Base-by-base conservation (phyloP, 2,888 invertebrate species). In the Podotricha telesiphe region DNA sequence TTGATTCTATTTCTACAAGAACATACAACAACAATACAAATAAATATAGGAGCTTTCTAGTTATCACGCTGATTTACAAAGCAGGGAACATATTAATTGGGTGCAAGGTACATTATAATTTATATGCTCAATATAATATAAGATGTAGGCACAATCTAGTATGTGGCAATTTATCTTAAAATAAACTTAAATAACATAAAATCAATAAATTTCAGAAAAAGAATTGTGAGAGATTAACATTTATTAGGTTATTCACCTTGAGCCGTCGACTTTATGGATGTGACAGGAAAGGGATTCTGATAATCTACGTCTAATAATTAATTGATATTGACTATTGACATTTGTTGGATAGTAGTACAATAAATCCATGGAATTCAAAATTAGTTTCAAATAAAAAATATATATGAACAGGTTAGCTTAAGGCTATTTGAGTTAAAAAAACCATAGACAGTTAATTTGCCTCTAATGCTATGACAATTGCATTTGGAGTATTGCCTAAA, bases 211-310 rank as follows among this genome's bases (percentile, higher is more conserved):
- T 15, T 11, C 10, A 50, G 5, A 0, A 42, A 15, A 20, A 58
- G 19, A 42, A 42, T 40, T 15, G 10, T 59, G n/a, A 20, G 42
- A 59, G n/a, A 59, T 22, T 59, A n/a, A 45, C 59, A 45, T 45
- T 28, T 6, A 5, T 15, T n/a, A 8, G 10, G 28, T 53, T 34
- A 34, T 17, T 45, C 20, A 28, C 59, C 59, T 59, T 59, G 59
- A 28, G 11, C 34, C 55, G 55, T 0, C 11, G 42, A 17, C 11
- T 17, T 45, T 22, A 59, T 45, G 53, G 8, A 53, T 28, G n/a
- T n/a, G 45, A 17, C 45, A 45, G n/a, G 22, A 45, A 20, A n/a
- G n/a, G 59, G 11, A 59, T 45, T 45, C 59, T n/a, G 45, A 59
- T 20, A 59, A 45, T 59, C 7, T 10, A 59, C 6, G n/a, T 17